These are phyloP conservation scores for Danio jaintianensis DNA, from an alignment of 2,797 vertebrate genomes.

Conservation along the genomic window DNA sequence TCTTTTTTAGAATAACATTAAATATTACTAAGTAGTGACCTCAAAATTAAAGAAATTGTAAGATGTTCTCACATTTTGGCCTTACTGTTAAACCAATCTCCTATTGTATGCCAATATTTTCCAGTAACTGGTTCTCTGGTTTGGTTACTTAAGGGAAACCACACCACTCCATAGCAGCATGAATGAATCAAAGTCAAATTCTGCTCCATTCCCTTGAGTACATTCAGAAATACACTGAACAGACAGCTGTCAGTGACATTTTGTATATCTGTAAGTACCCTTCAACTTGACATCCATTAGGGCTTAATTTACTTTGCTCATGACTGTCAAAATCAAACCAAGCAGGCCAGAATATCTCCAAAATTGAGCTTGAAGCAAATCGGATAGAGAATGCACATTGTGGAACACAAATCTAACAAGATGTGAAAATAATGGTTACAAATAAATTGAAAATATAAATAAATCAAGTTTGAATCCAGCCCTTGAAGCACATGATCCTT, in stretches of 20 bases:
- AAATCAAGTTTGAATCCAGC: background rate
- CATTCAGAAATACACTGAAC: constrained; percentile 39
- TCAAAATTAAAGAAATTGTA: too few relatives aligned
- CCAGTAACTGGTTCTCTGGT: constrained; percentile 19
- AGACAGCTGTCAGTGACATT: constrained; percentile 37
- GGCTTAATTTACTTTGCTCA: constrained; percentile 25
- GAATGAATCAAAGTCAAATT: constrained; percentile 17
- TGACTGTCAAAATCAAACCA: constrained; percentile 9
- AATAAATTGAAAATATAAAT: constrained; percentile 5
- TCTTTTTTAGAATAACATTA: too few relatives aligned
- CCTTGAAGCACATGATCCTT: constrained; percentile 2
- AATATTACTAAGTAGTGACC: too few relatives aligned
- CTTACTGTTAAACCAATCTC: background rate
- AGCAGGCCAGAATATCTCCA: background rate
- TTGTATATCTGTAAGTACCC: background rate
- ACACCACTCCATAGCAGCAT: background rate
- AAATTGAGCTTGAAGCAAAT: background rate
- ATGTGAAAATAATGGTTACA: constrained; percentile 5
- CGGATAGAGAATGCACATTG: background rate
- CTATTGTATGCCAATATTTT: background rate
- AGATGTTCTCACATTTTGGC: too few relatives aligned
- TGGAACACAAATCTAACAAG: background rate
- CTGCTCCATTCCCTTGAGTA: background rate
- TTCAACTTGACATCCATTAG: constrained; percentile 35
- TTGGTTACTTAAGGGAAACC: constrained; percentile 10